These are phyloP conservation scores for Tyria jacobaeae DNA, from an alignment of 2,888 invertebrate genomes.

Conservation along the genomic window DNA sequence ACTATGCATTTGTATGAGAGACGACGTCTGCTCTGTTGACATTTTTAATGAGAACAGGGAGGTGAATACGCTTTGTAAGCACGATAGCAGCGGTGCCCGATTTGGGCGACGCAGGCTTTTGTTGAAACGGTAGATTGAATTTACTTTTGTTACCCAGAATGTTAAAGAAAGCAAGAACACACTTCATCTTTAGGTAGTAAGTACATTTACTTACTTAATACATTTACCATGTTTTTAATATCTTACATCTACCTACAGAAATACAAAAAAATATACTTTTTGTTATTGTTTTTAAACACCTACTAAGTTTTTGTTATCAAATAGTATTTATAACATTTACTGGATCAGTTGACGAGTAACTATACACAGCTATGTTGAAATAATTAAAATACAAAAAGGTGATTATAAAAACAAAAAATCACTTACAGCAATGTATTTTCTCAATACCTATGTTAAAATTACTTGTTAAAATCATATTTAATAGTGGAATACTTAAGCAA, in stretches of 20 bases:
- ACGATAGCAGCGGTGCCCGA: constrained; percentile 22
- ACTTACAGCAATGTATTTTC: neutral
- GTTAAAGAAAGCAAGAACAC: neutral
- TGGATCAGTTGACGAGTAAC: no score
- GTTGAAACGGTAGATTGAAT: constrained; percentile 23
- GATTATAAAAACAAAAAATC: neutral
- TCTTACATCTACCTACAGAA: no score
- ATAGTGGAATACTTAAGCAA: neutral
- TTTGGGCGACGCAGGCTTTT: constrained; percentile 29
- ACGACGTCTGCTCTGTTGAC: constrained; percentile 55
- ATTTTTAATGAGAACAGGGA: constrained; percentile 62
- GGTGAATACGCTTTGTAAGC: constrained; percentile 46
- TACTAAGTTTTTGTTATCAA: no score
- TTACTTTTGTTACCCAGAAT: neutral
- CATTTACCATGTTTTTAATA: no score
- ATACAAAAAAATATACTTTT: no score
- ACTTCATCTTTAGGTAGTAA: neutral
- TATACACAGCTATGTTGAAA: no score
- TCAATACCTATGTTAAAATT: neutral
- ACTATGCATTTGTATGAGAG: constrained; percentile 53
- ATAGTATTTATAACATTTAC: no score
- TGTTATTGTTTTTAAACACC: neutral
- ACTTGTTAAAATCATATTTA: neutral
- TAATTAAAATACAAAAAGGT: neutral
- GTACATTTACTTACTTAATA: no score